Evolutionary conservation across 2,888 invertebrate species (phyloP), one percentile per base, ranked within the genome.

Genomic region (Papilio demoleus): DNA sequence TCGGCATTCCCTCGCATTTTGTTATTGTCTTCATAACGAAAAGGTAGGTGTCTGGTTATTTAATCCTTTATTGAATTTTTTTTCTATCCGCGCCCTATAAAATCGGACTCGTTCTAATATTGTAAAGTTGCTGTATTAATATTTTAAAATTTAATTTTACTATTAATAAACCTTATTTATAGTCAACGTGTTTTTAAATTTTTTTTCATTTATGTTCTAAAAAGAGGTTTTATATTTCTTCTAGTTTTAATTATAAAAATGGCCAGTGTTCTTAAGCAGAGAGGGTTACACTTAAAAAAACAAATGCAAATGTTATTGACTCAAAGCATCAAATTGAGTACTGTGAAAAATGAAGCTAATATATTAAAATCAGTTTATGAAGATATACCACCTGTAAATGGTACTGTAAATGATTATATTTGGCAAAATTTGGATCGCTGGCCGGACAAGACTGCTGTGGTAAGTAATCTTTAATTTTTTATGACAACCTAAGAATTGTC

Each of bases 371-470:
- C 92, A 8, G 89, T 90, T 3, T 93, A 82, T 74, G 90, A 90
- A 31, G 86, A 93, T 50, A 77, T 94, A 42, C 81, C 86, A 0
- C 76, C 85, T 24, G 88, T 90, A 0, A 92, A 94, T 73, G 80
- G 92, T 19, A 91, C 94, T 2, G 76, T 95, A 22, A 92, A 94
- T 75, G 94, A 95, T 75, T 94, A 92, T 79, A 86, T 96, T 9
- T 96, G 95, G 95, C 87, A 89, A 69, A 92, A 94, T 75, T 83
- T 95, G 70, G 93, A 94, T 60, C 93, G 93, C 77, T 96, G 95
- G 95, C 93, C 94, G n/a, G 94, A 95, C 72, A 93, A 94, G 77
- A 94, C 94, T 36, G 95, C 95, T 50, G 80, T 94, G 81, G 96
- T 96, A 84, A 94, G 94, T 93, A 72, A 60, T 31, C 60, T 36